Percentiles rank a stretch among this genome's conserved stretches.
These are phyloP conservation scores for Diorhabda carinulata DNA, from an alignment of 1,140 invertebrate genomes.

Conservation along the genomic window DNA sequence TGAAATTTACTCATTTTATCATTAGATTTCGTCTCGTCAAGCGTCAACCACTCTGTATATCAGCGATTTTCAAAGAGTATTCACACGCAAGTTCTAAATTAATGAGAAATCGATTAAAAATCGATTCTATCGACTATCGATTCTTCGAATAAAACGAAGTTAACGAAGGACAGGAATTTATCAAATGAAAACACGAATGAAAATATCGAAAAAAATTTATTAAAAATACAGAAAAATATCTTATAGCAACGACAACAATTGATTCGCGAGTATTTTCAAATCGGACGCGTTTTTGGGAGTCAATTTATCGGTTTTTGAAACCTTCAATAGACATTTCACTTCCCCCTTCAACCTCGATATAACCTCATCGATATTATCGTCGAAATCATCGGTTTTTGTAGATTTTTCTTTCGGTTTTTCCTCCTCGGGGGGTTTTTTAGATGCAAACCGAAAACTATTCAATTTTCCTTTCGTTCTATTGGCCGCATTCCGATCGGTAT, in stretches of 20 bases:
- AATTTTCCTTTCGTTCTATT: too few species aligned
- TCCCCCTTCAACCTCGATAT: constrained; percentile 14
- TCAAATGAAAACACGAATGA: not conserved
- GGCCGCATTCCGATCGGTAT: too few species aligned
- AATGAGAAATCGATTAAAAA: too few species aligned
- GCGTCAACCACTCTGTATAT: too few species aligned
- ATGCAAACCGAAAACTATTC: not conserved
- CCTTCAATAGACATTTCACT: constrained; percentile 15
- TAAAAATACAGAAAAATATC: not conserved
- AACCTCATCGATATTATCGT: constrained; percentile 5
- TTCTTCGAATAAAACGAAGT: too few species aligned
- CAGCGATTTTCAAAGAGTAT: too few species aligned
- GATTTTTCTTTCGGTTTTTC: not conserved
- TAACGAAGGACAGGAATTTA: not conserved
- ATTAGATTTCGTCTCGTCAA: too few species aligned
- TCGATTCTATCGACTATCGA: too few species aligned
- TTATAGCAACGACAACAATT: constrained; percentile 19
- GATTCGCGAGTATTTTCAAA: constrained; percentile 11
- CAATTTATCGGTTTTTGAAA: constrained; percentile 19
- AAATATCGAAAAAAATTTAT: not conserved
- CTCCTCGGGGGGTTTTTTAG: constrained; percentile 2
- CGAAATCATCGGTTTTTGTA: not conserved
- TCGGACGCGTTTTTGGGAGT: constrained; percentile 19
- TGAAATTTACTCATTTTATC: too few species aligned
- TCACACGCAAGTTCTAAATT: too few species aligned